Conservation (phyloP, 2,888 invertebrate species). For the Scelioninae gen. 2 region DNA sequence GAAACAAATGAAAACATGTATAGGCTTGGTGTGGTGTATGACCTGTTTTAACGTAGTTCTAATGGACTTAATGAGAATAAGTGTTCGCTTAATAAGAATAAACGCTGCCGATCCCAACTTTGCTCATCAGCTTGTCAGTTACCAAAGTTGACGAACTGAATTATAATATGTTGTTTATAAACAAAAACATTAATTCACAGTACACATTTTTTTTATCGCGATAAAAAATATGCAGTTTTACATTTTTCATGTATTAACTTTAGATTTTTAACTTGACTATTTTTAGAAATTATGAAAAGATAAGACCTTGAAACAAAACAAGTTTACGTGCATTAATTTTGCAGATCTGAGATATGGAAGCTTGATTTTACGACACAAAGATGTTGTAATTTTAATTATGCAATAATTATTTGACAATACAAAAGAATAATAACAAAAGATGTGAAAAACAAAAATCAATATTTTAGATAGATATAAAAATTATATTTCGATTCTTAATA, state of each 20-base stretch:
- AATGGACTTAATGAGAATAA: slow-evolving; percentile 67
- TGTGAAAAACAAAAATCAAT: too few species aligned
- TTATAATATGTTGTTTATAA: too few species aligned
- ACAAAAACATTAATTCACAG: too few species aligned
- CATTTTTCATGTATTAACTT: too few species aligned
- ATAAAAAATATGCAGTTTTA: too few species aligned
- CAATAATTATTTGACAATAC: slow-evolving; percentile 4
- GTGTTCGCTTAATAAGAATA: slow-evolving; percentile 64
- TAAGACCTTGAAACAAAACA: slow-evolving; percentile 18
- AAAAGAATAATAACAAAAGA: background rate
- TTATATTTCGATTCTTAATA: too few species aligned
- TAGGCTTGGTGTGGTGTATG: slow-evolving; percentile 40
- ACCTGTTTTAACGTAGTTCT: slow-evolving; percentile 57
- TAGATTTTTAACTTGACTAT: too few species aligned
- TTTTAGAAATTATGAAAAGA: slow-evolving; percentile 3
- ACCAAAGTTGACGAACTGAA: slow-evolving; percentile 15
- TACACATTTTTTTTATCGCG: too few species aligned
- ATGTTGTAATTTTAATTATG: slow-evolving; percentile 26
- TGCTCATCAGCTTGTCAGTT: slow-evolving; percentile 29
- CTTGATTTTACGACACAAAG: background rate
- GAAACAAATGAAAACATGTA: slow-evolving; percentile 21
- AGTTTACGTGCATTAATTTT: slow-evolving; percentile 27
- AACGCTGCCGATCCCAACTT: slow-evolving; percentile 51
- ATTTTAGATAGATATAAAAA: background rate
- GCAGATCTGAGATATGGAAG: slow-evolving; percentile 15